A percentile compares a stretch with the other conserved stretches of the same genome.
These are phyloP conservation scores for Zaprionus vittiger DNA, from an alignment of 1,140 invertebrate genomes.

Conservation along the genomic window DNA sequence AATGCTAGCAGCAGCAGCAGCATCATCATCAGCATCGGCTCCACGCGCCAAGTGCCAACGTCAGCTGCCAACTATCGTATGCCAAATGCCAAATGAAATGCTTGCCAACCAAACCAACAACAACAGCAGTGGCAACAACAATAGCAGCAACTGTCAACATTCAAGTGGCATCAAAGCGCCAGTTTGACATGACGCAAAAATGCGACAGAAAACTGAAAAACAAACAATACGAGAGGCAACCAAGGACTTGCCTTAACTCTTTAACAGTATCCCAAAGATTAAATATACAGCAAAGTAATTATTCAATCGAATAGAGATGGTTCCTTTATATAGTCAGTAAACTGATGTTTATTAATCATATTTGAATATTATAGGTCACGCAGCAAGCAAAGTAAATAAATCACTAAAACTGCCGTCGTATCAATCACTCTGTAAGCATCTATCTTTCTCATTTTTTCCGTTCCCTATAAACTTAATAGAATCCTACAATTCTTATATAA, in stretches of 20 bases:
- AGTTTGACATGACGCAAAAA: slow-evolving; percentile 37
- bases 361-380: too few relatives aligned
- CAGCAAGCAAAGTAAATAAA: too few relatives aligned
- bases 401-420: too few relatives aligned
- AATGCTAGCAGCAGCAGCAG: slow-evolving; percentile 41
- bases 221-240: background rate
- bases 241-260: slow-evolving; percentile 6
- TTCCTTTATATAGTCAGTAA: background rate
- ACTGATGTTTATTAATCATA: background rate
- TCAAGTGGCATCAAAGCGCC: slow-evolving; percentile 38
- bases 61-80: slow-evolving; percentile 4
- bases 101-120: slow-evolving; percentile 23
- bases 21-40: background rate
- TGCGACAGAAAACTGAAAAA: slow-evolving; percentile 27
- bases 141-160: slow-evolving; percentile 34
- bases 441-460: too few relatives aligned
- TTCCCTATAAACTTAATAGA: too few relatives aligned
- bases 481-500: too few relatives aligned
- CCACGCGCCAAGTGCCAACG: slow-evolving; percentile 9
- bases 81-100: slow-evolving; percentile 56
- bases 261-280: background rate
- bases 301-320: background rate
- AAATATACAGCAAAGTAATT: background rate
- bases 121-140: slow-evolving; percentile 21
- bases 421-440: too few relatives aligned